A percentile compares a stretch with the other conserved stretches of the same genome.
Evolutionary conservation across 2,888 invertebrate genomes (phyloP).

Genomic region (Galeopsomyia nigrocyanea): DNA sequence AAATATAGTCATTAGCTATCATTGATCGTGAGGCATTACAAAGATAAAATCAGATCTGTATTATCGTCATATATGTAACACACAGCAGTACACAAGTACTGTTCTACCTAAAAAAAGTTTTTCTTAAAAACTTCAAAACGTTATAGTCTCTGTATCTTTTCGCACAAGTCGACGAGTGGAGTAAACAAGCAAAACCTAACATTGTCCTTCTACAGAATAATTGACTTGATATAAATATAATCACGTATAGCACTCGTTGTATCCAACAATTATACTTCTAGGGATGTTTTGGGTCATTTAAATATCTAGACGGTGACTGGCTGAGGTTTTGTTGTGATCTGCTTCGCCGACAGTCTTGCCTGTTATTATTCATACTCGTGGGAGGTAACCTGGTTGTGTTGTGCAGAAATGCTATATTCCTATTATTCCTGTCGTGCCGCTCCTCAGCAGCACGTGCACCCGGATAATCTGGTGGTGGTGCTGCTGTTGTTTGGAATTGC

Average conservation of each 20-base stretch:
- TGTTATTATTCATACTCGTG: constrained; percentile 5
- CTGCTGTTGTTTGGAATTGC: constrained; percentile 56
- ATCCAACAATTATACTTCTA: constrained; percentile 41
- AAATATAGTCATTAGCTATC: constrained; percentile 21
- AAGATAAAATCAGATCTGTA: constrained; percentile 7
- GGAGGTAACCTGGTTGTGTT: constrained; percentile 35
- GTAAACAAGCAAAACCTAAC: constrained; percentile 8
- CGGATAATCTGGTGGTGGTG: constrained; percentile 62
- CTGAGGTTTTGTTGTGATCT: constrained; percentile 77
- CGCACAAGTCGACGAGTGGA: constrained; percentile 4
- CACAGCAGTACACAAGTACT: too few species aligned
- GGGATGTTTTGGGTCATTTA: constrained; percentile 58
- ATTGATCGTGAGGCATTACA: background rate
- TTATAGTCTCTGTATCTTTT: constrained; percentile 26
- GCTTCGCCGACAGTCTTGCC: constrained; percentile 58
- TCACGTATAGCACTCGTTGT: constrained; percentile 16
- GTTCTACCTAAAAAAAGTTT: constrained; percentile 12
- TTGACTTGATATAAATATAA: constrained; percentile 2
- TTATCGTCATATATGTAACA: background rate
- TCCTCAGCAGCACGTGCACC: constrained; percentile 53
- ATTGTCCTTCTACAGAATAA: constrained; percentile 15
- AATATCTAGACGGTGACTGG: constrained; percentile 61
- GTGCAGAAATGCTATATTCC: constrained; percentile 24
- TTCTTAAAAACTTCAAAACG: background rate
- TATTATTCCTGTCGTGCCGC: constrained; percentile 19